phyloP scores from a whole-genome alignment of 2,888 invertebrate genomes.

The Taphrorychus bicolor region DNA sequence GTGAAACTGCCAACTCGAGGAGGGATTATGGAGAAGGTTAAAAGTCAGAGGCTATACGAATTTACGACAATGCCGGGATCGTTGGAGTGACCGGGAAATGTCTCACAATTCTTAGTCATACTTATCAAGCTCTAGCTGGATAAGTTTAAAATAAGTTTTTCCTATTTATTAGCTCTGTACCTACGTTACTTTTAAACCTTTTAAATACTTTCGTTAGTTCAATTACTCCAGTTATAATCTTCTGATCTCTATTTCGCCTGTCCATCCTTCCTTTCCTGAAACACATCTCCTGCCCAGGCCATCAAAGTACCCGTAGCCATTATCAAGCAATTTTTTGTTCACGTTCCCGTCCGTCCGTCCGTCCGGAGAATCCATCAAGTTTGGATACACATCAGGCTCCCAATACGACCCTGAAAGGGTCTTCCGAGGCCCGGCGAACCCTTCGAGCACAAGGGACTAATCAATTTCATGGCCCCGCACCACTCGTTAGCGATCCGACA shows the following conservation, averaged over 20 bases:
- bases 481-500: constrained; percentile 41
- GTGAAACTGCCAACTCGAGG: constrained; percentile 35
- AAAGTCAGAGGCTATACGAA: constrained; percentile 28
- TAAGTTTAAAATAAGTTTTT: too few relatives aligned
- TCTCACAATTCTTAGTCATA: too few relatives aligned
- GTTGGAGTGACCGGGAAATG: not conserved
- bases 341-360: not conserved
- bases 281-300: too few relatives aligned
- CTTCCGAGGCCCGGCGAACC: constrained; percentile 20
- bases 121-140: not conserved
- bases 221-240: too few relatives aligned
- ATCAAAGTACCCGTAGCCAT: not conserved
- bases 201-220: too few relatives aligned
- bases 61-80: constrained; percentile 9
- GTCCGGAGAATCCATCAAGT: not conserved
- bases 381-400: not conserved
- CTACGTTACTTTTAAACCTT: too few relatives aligned
- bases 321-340: not conserved
- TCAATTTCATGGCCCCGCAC: constrained; percentile 40
- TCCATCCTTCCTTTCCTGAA: too few relatives aligned
- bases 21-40: constrained; percentile 34
- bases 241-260: too few relatives aligned
- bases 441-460: constrained; percentile 41
- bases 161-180: too few relatives aligned
- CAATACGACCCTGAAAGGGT: constrained; percentile 27